These are phyloP conservation scores for Loriculus beryllinus DNA, from an alignment of 2,797 vertebrate genomes.

Conservation along the genomic window DNA sequence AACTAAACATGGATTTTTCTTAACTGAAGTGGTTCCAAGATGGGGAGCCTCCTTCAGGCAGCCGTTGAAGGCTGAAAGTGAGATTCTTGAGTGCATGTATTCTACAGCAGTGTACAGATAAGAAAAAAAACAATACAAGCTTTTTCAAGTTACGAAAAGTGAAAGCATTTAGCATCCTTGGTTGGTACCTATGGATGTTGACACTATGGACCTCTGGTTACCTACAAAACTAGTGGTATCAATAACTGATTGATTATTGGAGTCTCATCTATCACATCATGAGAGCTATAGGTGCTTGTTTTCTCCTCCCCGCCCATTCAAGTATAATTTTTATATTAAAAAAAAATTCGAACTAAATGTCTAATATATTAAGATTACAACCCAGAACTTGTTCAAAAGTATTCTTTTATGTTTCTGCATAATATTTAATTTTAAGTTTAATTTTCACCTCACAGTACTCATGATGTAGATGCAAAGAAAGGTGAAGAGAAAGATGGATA, in stretches of 20 bases:
- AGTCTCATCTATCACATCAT: background rate
- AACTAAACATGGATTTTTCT: background rate
- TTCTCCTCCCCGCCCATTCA: background rate
- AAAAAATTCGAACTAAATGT: background rate
- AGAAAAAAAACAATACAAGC: background rate
- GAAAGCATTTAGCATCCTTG: background rate
- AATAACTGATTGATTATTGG: background rate
- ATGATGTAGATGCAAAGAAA: slow-evolving; percentile 55
- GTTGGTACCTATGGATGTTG: background rate
- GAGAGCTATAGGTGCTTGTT: background rate
- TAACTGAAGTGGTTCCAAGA: background rate
- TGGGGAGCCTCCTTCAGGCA: background rate
- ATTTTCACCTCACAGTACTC: slow-evolving; percentile 44
- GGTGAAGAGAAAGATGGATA: slow-evolving; percentile 59
- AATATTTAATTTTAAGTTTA: slow-evolving; percentile 17
- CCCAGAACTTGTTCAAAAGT: background rate
- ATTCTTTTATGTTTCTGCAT: background rate
- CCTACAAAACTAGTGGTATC: background rate
- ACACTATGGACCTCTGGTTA: background rate
- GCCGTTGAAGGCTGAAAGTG: background rate
- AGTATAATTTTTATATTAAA: background rate
- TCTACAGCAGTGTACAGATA: background rate
- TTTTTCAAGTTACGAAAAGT: background rate
- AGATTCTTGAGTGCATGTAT: background rate
- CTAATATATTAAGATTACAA: background rate